phyloP scores from a whole-genome alignment of 2,888 invertebrate species.

The Folsomia candida region DNA sequence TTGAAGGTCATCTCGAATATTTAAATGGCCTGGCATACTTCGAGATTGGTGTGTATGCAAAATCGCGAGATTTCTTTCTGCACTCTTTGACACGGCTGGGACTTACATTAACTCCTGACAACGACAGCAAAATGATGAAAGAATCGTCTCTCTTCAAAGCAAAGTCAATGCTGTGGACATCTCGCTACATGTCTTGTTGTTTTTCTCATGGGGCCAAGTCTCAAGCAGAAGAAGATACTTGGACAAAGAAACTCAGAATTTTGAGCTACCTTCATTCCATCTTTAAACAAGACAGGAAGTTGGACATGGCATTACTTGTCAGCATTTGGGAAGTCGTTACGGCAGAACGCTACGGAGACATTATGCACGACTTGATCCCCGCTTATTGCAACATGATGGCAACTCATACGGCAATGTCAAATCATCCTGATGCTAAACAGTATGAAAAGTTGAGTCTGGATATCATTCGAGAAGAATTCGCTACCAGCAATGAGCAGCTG shows the following conservation, averaged over 20 bases:
- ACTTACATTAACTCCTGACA: constrained; percentile 18
- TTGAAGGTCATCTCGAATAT: constrained; percentile 40
- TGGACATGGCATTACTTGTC: constrained; percentile 38
- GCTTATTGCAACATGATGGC: constrained; percentile 47
- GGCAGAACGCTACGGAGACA: constrained; percentile 37
- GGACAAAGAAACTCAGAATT: constrained; percentile 40
- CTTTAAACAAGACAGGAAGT: constrained; percentile 42
- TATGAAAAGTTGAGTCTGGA: constrained; percentile 41
- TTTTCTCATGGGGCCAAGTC: no score
- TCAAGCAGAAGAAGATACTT: constrained; percentile 15
- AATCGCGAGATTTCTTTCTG: constrained; percentile 34
- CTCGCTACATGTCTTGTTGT: constrained; percentile 2
- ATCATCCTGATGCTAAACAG: constrained; percentile 27
- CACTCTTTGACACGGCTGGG: constrained; percentile 34
- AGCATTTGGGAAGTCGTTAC: constrained; percentile 40
- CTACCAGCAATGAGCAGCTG: constrained; percentile 23
- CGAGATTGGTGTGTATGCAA: constrained; percentile 39
- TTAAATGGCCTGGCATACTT: constrained; percentile 43
- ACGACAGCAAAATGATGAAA: constrained; percentile 16
- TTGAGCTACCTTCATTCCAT: constrained; percentile 42
- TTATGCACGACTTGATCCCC: constrained; percentile 42
- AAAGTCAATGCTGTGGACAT: constrained; percentile 24
- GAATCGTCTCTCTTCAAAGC: constrained; percentile 19
- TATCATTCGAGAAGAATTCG: constrained; percentile 30
- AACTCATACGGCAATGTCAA: constrained; percentile 30